Conservation (phyloP, 2,113 vertebrate species). For the Actenoides lindsayi region DNA sequence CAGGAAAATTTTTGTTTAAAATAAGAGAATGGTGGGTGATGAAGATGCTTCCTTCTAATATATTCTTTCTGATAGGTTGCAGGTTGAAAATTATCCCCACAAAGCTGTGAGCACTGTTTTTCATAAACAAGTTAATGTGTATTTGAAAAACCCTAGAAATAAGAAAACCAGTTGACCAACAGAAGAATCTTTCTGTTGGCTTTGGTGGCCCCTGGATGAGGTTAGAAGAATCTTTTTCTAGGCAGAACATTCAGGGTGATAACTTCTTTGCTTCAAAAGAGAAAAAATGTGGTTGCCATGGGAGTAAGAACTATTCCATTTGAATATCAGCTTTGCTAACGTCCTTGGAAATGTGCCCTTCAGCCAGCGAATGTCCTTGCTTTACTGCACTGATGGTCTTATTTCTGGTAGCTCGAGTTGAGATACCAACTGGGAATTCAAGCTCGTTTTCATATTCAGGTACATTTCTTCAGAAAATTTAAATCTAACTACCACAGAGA, state of each 20-base stretch:
- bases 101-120: neutral
- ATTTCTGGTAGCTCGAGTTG: neutral
- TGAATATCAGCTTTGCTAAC: neutral
- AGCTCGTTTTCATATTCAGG: neutral
- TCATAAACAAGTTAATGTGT: neutral
- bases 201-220: neutral
- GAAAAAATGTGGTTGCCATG: neutral
- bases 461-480: neutral
- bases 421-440: constrained; percentile 6
- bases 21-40: neutral
- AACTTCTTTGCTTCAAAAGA: constrained; percentile 10
- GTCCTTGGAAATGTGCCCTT: constrained; percentile 15
- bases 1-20: neutral
- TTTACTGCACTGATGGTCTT: neutral
- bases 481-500: neutral
- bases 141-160: neutral
- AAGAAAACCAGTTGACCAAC: neutral
- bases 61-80: neutral
- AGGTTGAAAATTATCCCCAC: neutral
- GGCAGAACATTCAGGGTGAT: neutral
- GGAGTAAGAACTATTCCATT: neutral
- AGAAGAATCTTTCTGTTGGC: neutral
- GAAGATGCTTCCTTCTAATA: neutral
- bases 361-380: neutral
- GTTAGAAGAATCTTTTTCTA: neutral